Base-by-base conservation (phyloP, 2,797 vertebrate genomes). In the Chrysocyon brachyurus region DNA sequence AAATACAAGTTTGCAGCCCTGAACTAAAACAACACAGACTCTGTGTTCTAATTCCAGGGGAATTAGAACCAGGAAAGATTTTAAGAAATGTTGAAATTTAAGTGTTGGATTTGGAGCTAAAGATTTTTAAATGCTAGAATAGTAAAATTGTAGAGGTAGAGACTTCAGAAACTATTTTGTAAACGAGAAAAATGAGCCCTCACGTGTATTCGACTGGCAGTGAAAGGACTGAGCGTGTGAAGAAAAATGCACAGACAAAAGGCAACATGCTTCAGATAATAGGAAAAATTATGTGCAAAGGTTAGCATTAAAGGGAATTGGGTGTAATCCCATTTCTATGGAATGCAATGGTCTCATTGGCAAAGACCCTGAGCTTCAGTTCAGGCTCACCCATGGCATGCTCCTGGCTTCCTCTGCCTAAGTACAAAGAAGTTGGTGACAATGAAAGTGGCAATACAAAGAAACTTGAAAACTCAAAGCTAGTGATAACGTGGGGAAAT, bases 51-150 rank as follows among this genome's bases (percentile, higher is more conserved):
- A 46, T 46, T 46, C 40, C 40, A 46, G 1, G 40, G 40, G 40
- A 46, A 46, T 46, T 46, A 46, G 40, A 46, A 46, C 54, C 8
- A 17, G 12, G 68, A 86, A 88, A 77, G 19, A 75, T 33, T 87
- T 91, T 83, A 91, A 90, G 52, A 87, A 81, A 78, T 24, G 11
- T 21, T 88, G 12, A 81, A 85, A 93, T 85, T 77, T 46, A 95
- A 49, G 59, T 63, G 28, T 33, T 85, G 12, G 3, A 5, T 6
- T 83, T 66, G 61, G 19, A 81, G 1, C 26, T 83, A 56, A 73
- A 83, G 19, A 72, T 49, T 49, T 86, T 66, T 2, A 87, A 89
- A 36, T 91, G 26, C 19, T 61, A 49, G 21, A 77, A 22, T 28
- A 33, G 19, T 78, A 83, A 93, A 93, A 73, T 10, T 66, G 5